Conservation (phyloP, 2,797 vertebrate species). For the Coracias cyanogaster region DNA sequence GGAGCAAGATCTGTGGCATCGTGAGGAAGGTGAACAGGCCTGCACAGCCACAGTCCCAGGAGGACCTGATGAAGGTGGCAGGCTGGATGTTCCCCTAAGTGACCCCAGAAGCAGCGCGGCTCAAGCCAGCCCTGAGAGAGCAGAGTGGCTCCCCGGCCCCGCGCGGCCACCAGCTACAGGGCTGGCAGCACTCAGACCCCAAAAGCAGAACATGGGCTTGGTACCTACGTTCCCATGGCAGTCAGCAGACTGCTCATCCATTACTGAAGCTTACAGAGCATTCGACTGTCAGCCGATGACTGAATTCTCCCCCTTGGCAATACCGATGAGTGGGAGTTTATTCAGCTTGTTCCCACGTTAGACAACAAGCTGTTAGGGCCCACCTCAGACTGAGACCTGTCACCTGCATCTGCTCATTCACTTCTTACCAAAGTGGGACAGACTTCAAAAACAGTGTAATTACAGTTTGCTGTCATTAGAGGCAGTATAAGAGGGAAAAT, state of each 20-base stretch:
- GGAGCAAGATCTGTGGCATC: neutral
- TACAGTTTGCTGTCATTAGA: neutral
- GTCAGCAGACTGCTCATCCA: neutral
- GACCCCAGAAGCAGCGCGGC: neutral
- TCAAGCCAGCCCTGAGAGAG: neutral
- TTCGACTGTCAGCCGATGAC: neutral
- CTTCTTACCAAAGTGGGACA: neutral
- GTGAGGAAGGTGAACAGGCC: neutral
- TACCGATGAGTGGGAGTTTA: neutral
- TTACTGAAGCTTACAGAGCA: neutral
- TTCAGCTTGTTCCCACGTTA: neutral
- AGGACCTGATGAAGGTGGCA: accelerated
- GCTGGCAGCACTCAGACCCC: no score
- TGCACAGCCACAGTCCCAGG: neutral
- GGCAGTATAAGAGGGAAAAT: neutral
- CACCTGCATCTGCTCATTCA: neutral
- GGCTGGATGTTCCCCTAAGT: neutral
- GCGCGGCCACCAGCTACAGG: neutral
- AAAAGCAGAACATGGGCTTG: no score
- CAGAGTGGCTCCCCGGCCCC: accelerated
- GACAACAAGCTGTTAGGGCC: neutral
- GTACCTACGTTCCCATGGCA: neutral
- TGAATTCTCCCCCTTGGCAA: neutral
- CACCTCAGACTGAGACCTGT: neutral
- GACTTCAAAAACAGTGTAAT: neutral